Base-by-base conservation (phyloP, 1,140 invertebrate genomes). In the Chymomyza costata region DNA sequence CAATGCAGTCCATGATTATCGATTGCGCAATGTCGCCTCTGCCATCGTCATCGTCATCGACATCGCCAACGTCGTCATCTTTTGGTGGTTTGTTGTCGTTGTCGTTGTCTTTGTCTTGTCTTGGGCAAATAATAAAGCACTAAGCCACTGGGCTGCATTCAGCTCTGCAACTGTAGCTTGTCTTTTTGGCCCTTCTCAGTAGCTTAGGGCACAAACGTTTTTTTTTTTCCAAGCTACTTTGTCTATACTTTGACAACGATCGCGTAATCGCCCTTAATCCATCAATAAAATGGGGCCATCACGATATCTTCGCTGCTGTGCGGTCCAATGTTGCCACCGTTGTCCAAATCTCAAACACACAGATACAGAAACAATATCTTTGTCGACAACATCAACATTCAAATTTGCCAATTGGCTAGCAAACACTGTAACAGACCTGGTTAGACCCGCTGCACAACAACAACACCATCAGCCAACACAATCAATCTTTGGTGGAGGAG, bases 261-360 rank as follows among this genome's bases (percentile, higher is more conserved):
- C 78, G 71, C 80, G 71, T 82, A 82, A 82, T 82, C 80, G 80
- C 80, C 80, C 80, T 82, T 82, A 80, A 82, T 82, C 80, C 71
- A 82, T 82, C 80, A 82, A 82, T 82, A 82, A 82, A 82, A 82
- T 80, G 80, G 78, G 78, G 80, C 78, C 80, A 82, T 82, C 80
- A 82, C 80, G 80, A 82, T 76, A 69, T 65, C 52, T 43, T n/a
- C 44, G 57, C 57, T 67, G 57, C 60, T 53, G 41, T 34, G 5
- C 3, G 7, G n/a, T 40, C 53, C 53, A 51, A 40, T 56, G 64
- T 74, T 70, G 71, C 71, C 71, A 78, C 71, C 21, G 71, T 78
- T 71, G 71, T 28, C 35, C 31, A 50, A 43, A 54, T 48, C n/a
- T n/a, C n/a, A 48, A 40, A 6, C 11, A 47, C 51, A n/a, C 25